These are phyloP conservation scores for Crotophaga sulcirostris DNA, from an alignment of 2,113 vertebrate genomes.

Conservation along the genomic window DNA sequence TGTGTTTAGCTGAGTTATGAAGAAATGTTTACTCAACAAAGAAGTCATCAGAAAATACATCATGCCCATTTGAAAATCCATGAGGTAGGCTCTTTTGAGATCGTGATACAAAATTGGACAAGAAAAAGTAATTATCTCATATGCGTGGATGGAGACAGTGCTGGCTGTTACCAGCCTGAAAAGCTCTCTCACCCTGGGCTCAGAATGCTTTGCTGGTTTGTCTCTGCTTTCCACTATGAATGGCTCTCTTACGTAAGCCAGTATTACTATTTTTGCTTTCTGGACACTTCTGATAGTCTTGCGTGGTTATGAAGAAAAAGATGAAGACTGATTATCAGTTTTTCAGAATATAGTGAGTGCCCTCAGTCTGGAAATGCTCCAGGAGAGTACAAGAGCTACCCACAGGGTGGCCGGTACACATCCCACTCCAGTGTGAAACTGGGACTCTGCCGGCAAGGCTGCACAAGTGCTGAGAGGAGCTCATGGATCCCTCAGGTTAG, in stretches of 20 bases:
- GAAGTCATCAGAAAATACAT: background rate
- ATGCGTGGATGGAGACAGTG: rapidly evolving
- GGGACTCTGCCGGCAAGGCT: background rate
- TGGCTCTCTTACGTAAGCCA: background rate
- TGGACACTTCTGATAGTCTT: background rate
- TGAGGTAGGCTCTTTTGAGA: background rate
- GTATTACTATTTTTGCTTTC: background rate
- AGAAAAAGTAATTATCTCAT: background rate
- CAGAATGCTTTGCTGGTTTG: background rate
- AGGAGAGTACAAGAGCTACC: background rate
- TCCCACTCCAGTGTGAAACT: rapidly evolving
- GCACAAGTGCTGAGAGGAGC: background rate
- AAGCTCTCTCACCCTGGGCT: background rate
- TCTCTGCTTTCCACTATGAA: background rate
- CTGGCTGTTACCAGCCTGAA: background rate
- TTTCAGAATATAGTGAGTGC: background rate
- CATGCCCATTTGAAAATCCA: background rate
- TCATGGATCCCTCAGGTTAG: background rate
- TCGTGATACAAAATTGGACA: background rate
- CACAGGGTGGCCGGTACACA: rapidly evolving
- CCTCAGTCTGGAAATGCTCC: background rate
- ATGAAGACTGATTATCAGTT: background rate
- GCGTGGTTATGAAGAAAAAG: background rate
- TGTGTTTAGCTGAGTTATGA: background rate
- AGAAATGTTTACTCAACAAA: background rate